Evolutionary conservation across 2,113 vertebrate genomes (phyloP).

Genomic region (Coryphaenoides rupestris): DNA sequence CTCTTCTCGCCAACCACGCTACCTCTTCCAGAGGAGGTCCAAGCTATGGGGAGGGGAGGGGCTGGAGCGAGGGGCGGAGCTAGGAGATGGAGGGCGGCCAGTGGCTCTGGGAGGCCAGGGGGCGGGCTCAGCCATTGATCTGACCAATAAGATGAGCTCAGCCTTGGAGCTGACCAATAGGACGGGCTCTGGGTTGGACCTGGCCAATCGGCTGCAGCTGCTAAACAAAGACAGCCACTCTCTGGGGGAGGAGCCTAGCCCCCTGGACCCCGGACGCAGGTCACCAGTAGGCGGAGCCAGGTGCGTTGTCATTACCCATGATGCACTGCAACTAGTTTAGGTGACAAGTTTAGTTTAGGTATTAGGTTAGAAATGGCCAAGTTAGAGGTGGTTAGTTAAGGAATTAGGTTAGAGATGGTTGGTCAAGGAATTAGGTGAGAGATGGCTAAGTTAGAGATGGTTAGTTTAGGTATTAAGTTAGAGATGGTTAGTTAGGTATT

Average conservation of each 20-base stretch:
- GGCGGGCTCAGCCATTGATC: slow-evolving; percentile 65
- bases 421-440: too few relatives aligned
- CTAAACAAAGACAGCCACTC: slow-evolving; percentile 95
- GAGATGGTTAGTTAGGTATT: too few relatives aligned
- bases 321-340: too few relatives aligned
- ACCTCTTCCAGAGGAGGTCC: slow-evolving; percentile 98
- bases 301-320: slow-evolving; percentile 53
- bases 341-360: too few relatives aligned
- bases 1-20: slow-evolving; percentile 87
- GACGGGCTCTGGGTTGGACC: slow-evolving; percentile 84
- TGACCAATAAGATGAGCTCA: slow-evolving; percentile 73
- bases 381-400: too few relatives aligned
- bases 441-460: too few relatives aligned
- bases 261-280: slow-evolving; percentile 87
- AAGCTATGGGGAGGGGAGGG: slow-evolving; percentile 98
- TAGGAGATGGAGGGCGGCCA: slow-evolving; percentile 66
- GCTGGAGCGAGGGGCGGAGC: slow-evolving; percentile 76
- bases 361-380: too few relatives aligned
- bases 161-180: slow-evolving; percentile 69
- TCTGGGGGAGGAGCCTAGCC: slow-evolving; percentile 90
- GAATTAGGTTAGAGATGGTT: too few relatives aligned
- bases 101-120: slow-evolving; percentile 83
- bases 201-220: slow-evolving; percentile 90
- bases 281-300: slow-evolving; percentile 92
- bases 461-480: too few relatives aligned